A percentile compares a stretch with the other conserved stretches of the same genome.
phyloP scores from a whole-genome alignment of 2,797 vertebrate species.

The Peromyscus eremicus region DNA sequence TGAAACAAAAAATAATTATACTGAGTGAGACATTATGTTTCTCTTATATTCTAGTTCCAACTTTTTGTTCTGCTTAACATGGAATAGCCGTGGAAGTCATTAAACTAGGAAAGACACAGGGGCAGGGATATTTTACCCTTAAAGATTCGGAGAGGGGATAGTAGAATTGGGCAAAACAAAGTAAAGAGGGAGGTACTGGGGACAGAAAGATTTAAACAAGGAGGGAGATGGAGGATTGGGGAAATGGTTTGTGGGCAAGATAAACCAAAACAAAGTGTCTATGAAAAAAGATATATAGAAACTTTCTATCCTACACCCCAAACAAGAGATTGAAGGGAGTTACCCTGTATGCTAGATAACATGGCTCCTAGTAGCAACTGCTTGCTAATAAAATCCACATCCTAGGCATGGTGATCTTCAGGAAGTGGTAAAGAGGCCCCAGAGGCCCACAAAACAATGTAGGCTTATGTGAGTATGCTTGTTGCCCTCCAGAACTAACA shows the following conservation, averaged over 20 bases:
- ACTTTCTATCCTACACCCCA: background rate
- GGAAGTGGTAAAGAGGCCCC: background rate
- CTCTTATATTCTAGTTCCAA: background rate
- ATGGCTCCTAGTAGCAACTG: background rate
- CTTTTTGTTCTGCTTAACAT: background rate
- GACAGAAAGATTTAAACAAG: background rate
- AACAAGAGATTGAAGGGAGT: background rate
- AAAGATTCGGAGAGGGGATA: background rate
- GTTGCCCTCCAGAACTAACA: background rate
- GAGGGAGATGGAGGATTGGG: background rate
- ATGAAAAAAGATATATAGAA: background rate
- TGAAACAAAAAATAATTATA: background rate
- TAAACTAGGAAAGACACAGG: background rate
- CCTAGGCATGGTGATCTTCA: background rate
- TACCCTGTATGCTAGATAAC: background rate
- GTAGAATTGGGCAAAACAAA: background rate
- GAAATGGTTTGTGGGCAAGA: background rate
- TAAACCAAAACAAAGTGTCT: background rate
- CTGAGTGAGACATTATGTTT: background rate
- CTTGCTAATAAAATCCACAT: background rate
- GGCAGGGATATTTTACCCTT: background rate
- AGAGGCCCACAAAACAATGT: background rate
- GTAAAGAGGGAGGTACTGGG: background rate
- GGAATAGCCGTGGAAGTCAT: background rate
- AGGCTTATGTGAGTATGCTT: background rate